Percentiles rank a stretch among this genome's conserved stretches.
phyloP scores from a whole-genome alignment of 2,888 invertebrate species.

The Caenorhabditis angaria region DNA sequence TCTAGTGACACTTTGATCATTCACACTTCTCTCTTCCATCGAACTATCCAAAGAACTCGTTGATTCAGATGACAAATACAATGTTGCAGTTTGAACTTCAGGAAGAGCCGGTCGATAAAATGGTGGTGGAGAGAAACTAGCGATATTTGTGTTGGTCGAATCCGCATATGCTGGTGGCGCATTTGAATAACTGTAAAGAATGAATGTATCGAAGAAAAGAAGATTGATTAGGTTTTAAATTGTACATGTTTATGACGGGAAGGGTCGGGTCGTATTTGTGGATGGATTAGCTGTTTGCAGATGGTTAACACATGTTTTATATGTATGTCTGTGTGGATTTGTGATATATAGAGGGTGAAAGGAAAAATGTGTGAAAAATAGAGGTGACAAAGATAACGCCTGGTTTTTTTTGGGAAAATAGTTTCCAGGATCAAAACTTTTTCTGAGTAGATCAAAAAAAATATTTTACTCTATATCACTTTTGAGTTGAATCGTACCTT shows the following conservation, averaged over 20 bases:
- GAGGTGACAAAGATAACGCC: too few species aligned
- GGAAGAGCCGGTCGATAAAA: conserved; percentile 34
- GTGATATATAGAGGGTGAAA: too few species aligned
- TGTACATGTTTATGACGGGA: neutral
- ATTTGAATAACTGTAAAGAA: conserved; percentile 37
- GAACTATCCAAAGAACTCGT: too few species aligned
- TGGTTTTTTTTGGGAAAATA: too few species aligned
- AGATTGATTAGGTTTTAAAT: neutral
- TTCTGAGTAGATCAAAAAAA: too few species aligned
- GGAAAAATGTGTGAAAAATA: neutral
- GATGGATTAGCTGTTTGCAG: conserved; percentile 1
- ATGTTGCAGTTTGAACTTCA: conserved; percentile 20
- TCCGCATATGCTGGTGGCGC: conserved; percentile 33
- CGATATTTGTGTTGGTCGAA: conserved; percentile 25
- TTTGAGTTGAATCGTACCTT: conserved; percentile 16
- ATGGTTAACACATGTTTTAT: conserved; percentile 4
- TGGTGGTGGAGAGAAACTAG: conserved; percentile 41
- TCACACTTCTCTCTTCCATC: neutral
- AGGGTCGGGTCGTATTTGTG: neutral
- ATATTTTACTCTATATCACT: too few species aligned
- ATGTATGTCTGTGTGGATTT: neutral
- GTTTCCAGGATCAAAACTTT: too few species aligned
- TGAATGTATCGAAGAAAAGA: too few species aligned
- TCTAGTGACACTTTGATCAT: neutral
- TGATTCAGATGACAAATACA: conserved; percentile 32